Conservation (phyloP, 2,888 invertebrate genomes). For the Plebejus anna region DNA sequence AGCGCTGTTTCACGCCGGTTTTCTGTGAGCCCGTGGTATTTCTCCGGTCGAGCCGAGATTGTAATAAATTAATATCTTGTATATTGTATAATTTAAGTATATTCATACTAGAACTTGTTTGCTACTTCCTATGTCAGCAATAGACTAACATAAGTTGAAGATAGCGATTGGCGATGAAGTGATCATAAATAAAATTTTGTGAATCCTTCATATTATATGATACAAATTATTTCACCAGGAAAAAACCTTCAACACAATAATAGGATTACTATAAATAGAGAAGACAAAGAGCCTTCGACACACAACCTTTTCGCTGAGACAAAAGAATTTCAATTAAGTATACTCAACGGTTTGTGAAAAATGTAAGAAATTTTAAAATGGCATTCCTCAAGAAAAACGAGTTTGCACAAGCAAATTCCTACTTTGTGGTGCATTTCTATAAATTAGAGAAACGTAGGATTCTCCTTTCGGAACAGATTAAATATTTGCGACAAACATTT, state of each 20-base stretch:
- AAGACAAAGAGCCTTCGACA: not conserved
- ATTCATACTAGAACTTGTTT: too few species aligned
- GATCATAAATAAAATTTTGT: not conserved
- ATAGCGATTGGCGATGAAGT: too few species aligned
- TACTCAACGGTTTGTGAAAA: constrained; percentile 22
- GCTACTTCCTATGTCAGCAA: too few species aligned
- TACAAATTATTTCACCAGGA: not conserved
- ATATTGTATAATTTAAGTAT: too few species aligned
- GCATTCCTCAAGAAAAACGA: constrained; percentile 5
- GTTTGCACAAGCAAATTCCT: constrained; percentile 22
- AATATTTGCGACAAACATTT: constrained; percentile 11
- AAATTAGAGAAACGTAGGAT: constrained; percentile 16
- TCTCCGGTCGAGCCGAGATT: too few species aligned
- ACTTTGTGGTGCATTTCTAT: constrained; percentile 21
- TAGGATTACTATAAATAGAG: not conserved
- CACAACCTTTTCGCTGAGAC: constrained; percentile 14
- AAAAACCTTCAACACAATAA: not conserved
- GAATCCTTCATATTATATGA: too few species aligned
- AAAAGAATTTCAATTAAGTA: constrained; percentile 23
- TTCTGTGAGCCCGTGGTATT: too few species aligned
- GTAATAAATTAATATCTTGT: too few species aligned
- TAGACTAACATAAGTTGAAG: too few species aligned
- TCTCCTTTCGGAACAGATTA: not conserved
- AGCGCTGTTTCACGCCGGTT: too few species aligned
- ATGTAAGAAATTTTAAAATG: constrained; percentile 16